Evolutionary conservation across 2,888 invertebrate genomes (phyloP), one percentile per base, ranked within the genome.

Genomic region (Oscheius sp.): DNA sequence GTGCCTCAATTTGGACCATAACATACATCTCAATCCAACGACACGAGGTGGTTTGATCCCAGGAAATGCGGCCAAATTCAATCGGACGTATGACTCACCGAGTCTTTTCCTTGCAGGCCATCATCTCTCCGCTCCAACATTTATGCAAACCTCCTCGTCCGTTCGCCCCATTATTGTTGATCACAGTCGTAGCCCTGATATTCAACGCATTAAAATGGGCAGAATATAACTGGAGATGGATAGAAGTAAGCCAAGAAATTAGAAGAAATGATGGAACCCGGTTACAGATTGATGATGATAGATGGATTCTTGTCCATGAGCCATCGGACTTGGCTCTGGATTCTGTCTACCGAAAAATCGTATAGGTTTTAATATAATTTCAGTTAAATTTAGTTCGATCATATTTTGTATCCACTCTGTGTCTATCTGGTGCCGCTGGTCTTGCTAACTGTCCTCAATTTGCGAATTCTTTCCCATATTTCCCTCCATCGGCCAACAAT

Each of bases 1-100:
- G 85, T 64, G 87, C 87, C 6, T 85, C 86, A 12, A 87, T 87
- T 45, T 87, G 87, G 87, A 87, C 87, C 9, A 87, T 87, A 63
- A 84, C 85, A 69, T 87, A 85, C 71, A 87, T 87, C 52, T 83
- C 86, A 2, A 80, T 87, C 41, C 86, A 88, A 56, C 74, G 87
- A 53, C 86, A 88, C 72, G 71, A 82, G 68, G 83, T 83, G 25
- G n/a, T 29, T 41, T 13, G 16, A 49, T 49, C 49, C 49, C 49
- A 16, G 49, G 49, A 16, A 16, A 49, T 49, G 18, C n/a, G n/a
- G 5, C 18, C 49, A 13, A 49, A 18, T 49, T 13, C 2, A 9
- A 58, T 9, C n/a, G 29, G 27, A 9, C n/a, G 18, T 27, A 1
- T 25, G 23, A 7, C n/a, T 58, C 58, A 21, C 35, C 61, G n/a